Base-by-base conservation (phyloP, 2,888 invertebrate genomes). In the Lasioglossum calceatum region DNA sequence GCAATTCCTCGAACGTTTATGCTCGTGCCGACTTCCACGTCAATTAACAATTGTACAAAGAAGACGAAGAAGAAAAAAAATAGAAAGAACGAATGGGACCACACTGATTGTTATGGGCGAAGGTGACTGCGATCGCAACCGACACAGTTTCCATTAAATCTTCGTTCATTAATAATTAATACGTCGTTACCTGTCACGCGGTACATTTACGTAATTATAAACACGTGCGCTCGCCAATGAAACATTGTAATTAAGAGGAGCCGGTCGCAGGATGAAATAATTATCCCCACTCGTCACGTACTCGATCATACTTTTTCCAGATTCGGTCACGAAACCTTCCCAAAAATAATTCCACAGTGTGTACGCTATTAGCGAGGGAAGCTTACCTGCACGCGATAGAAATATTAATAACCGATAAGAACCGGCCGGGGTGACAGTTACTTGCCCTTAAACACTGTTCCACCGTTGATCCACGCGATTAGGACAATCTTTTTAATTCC, bases 111-210 rank as follows among this genome's bases (percentile, higher is more conserved):
- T 77, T 50, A 47, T n/a, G 14, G 14, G 50, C 47, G 77, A 54
- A 58, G 61, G 23, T 32, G 36, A 74, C 42, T 50, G 54, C 81
- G 75, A 76, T 78, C 71, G 36, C 70, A 78, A 78, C 47, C 82
- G 80, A 86, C 90, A 90, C 83, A 72, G 74, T 88, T 90, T 80
- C 81, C 75, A 72, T 73, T 80, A 85, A 81, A 83, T 83, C 50
- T n/a, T 23, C 78, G 64, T 73, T 76, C 82, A 77, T 84, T 82
- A 80, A 77, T 86, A 83, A 88, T 86, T 81, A 77, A 87, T 88
- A 76, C 50, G 61, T 73, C n/a, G 78, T 78, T 78, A 58, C 44
- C 54, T 70, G 42, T 71, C 12, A 73, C 72, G 42, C 54, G 39
- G 77, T 23, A 47, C 32, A 80, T 88, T 86, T 84, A 79, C 86